Conservation (phyloP, 2,113 vertebrate genomes). For the Ranitomeya imitator region DNA sequence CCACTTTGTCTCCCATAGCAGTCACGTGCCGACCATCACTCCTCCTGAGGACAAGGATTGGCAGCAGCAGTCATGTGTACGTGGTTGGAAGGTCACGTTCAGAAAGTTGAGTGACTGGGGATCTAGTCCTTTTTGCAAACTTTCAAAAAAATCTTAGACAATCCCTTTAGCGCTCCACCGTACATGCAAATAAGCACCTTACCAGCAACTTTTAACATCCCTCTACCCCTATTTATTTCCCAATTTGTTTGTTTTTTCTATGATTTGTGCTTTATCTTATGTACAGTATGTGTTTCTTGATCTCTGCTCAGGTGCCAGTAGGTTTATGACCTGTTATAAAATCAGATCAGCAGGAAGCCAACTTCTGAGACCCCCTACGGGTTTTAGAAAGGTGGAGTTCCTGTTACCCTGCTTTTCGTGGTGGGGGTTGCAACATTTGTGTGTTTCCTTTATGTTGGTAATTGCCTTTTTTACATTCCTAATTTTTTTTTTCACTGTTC, state of each 20-base stretch:
- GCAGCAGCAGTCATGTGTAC: too few species aligned
- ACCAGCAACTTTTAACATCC: background rate
- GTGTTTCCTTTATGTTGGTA: background rate
- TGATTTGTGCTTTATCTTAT: background rate
- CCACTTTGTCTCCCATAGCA: too few species aligned
- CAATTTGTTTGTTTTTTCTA: background rate
- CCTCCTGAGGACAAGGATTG: too few species aligned
- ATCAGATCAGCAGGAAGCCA: conserved; percentile 7
- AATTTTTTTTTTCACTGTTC: background rate
- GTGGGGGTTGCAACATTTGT: background rate
- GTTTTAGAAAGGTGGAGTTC: background rate
- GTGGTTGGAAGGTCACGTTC: too few species aligned
- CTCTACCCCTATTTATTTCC: background rate
- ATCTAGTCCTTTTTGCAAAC: too few species aligned
- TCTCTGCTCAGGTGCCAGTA: background rate
- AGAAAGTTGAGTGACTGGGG: too few species aligned
- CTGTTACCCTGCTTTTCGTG: background rate
- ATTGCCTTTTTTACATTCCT: background rate
- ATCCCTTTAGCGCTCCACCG: too few species aligned
- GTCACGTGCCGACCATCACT: too few species aligned
- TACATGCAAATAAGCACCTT: background rate
- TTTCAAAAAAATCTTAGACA: too few species aligned
- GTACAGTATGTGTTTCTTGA: background rate
- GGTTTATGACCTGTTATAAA: background rate
- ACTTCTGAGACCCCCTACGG: background rate